Evolutionary conservation across 2,113 vertebrate genomes (phyloP).

Genomic region (Stercorarius parasiticus): DNA sequence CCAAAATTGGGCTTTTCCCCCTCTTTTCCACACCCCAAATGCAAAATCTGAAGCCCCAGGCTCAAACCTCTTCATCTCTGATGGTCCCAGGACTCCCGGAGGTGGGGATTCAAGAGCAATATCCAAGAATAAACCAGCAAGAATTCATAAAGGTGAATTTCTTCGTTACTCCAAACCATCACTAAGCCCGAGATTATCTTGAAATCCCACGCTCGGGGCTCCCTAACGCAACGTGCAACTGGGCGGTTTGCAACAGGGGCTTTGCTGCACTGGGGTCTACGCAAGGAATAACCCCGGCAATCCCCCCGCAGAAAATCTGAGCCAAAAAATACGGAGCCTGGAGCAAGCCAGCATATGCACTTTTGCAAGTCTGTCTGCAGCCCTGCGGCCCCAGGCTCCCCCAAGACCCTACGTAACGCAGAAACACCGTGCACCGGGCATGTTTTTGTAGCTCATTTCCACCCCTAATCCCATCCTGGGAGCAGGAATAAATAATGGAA

Average conservation of each 20-base stretch:
- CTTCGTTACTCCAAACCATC: accelerated
- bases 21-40: accelerated
- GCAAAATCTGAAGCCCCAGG: background rate
- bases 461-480: accelerated
- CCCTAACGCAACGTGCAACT: accelerated
- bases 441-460: background rate
- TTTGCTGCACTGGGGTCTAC: background rate
- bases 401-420: accelerated
- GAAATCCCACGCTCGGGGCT: accelerated
- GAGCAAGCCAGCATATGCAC: background rate
- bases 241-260: background rate
- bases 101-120: background rate
- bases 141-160: background rate
- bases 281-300: background rate
- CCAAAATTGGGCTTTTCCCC: accelerated
- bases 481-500: background rate
- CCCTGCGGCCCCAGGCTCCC: no score
- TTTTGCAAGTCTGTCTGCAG: background rate
- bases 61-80: background rate
- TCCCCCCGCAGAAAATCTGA: background rate
- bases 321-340: background rate
- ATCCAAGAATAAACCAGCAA: background rate
- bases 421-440: accelerated
- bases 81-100: background rate
- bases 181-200: background rate